Evolutionary conservation across 2,113 vertebrate genomes (phyloP).

Genomic region (Cathartes aura): DNA sequence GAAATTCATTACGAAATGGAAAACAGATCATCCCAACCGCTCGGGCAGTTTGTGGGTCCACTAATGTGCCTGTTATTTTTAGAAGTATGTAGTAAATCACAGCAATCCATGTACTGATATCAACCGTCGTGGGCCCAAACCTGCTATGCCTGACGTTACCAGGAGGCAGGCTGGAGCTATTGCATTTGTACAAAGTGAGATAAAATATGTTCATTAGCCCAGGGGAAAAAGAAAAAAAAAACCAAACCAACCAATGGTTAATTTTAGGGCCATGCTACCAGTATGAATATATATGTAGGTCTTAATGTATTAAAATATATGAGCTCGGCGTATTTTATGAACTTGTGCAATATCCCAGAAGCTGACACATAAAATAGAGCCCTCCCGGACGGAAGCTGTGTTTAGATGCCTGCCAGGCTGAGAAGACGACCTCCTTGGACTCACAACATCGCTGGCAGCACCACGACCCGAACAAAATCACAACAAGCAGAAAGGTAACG

Average conservation of each 20-base stretch:
- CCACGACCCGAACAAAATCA: constrained; percentile 61
- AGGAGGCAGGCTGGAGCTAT: not conserved
- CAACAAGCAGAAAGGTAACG: constrained; percentile 71
- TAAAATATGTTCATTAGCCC: not conserved
- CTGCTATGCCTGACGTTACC: not conserved
- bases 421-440: constrained; percentile 25
- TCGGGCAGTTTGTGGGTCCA: constrained; percentile 18
- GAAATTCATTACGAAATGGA: constrained; percentile 62
- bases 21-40: not conserved
- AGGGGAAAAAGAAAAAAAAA: not conserved
- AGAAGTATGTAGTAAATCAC: constrained; percentile 57
- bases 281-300: not conserved
- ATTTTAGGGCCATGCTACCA: constrained; percentile 21
- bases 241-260: not conserved
- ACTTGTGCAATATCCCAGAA: constrained; percentile 52
- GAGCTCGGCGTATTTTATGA: constrained; percentile 8
- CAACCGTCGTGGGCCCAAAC: not conserved
- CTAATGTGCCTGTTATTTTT: constrained; percentile 56
- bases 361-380: constrained; percentile 38
- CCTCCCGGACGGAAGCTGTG: not conserved
- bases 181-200: not conserved
- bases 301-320: constrained; percentile 16
- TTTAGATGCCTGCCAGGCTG: not conserved
- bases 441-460: constrained; percentile 17
- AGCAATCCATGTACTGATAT: not conserved